Conservation (phyloP, 2,888 invertebrate genomes). For the Icerya purchasi region DNA sequence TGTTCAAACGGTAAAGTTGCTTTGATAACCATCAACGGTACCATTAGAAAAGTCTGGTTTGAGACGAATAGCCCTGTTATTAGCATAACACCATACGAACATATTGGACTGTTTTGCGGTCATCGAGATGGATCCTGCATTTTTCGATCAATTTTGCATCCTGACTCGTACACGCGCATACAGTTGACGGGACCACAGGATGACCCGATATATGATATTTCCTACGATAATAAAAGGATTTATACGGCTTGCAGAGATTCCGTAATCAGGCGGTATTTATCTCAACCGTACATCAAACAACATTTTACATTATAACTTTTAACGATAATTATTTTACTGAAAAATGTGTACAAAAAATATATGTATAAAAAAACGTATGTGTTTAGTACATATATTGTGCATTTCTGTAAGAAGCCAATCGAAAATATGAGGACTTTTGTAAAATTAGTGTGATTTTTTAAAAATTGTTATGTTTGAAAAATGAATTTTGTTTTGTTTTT, state of each 20-base stretch:
- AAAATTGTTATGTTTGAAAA: too few species aligned
- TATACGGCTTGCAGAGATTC: constrained; percentile 42
- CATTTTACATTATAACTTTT: too few species aligned
- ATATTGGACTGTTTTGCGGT: constrained; percentile 33
- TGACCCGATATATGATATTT: constrained; percentile 42
- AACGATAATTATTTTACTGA: too few species aligned
- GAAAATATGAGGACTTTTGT: too few species aligned
- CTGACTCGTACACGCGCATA: constrained; percentile 22
- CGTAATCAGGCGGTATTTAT: constrained; percentile 37
- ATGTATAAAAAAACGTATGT: too few species aligned
- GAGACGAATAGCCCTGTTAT: constrained; percentile 37
- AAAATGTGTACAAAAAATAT: too few species aligned
- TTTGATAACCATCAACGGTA: constrained; percentile 17
- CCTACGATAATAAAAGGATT: constrained; percentile 33
- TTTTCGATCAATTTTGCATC: constrained; percentile 27
- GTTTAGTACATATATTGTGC: too few species aligned
- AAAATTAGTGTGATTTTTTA: too few species aligned
- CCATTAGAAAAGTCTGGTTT: constrained; percentile 25
- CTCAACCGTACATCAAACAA: constrained; percentile 10
- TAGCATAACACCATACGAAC: constrained; percentile 29
- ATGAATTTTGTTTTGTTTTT: too few species aligned
- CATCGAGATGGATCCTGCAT: constrained; percentile 42
- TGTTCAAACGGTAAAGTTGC: constrained; percentile 32
- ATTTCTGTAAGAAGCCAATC: too few species aligned
- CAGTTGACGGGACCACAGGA: constrained; percentile 47